Evolutionary conservation across 2,888 invertebrate genomes (phyloP), one percentile per base, ranked within the genome.

Genomic region (Troglohyphantes excavatus): DNA sequence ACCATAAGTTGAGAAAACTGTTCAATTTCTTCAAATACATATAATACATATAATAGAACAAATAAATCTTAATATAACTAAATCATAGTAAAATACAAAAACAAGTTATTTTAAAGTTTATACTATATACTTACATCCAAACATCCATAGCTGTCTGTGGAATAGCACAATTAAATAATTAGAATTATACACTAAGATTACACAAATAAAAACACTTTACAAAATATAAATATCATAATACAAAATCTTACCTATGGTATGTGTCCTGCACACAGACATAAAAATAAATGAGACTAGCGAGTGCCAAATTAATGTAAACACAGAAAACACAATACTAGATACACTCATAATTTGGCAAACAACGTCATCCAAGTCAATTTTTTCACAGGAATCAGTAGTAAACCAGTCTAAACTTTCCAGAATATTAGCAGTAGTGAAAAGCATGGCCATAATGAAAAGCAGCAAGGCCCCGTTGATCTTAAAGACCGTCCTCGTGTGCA

Each of bases 191-290:
- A 53, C n/a, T 17, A 53, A 53, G 17, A 7, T 6, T 53, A 17
- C 17, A 13, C 5, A 53, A 53, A 53, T 39, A 39, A 7, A 39
- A 39, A 39, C 39, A 11, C 33, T 33, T 33, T 33, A 33, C 33
- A 33, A 33, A 33, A 33, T 6, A 3, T 39, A 39, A 39, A 3
- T 11, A 39, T 6, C 33, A 6, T 33, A 46, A 43, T 27, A 68
- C 43, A 21, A 67, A 43, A 23, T 92, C 93, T 92, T 92, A 94
- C 93, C 93, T 53, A 94, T 93, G 21, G 94, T 94, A 91, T 94
- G 94, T 11, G 94, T 94, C 67, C 94, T 92, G 90, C 94, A 94
- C 3, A 94, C 93, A n/a, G 94, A 94, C 26, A 94, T 92, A 23
- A 94, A 91, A 19, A 94, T 92, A 83, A 93, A 93, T 3, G 93